Evolutionary conservation across 2,113 vertebrate species (phyloP).

Genomic region (Lota lota): DNA sequence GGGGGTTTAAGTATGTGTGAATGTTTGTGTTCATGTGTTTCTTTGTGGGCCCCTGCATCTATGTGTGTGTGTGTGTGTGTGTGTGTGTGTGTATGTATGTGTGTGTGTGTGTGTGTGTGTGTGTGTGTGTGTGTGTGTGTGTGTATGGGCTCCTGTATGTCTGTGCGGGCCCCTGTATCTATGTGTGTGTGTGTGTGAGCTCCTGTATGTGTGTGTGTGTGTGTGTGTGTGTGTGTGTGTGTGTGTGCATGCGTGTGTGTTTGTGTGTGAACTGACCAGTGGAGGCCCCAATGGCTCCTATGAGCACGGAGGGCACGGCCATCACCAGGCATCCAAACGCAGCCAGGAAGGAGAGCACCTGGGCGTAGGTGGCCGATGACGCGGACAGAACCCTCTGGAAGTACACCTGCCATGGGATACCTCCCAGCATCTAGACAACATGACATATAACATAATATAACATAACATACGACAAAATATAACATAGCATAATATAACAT

Average conservation of each 20-base stretch:
- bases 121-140: background rate
- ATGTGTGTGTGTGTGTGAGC: constrained; percentile 4
- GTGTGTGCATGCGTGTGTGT: background rate
- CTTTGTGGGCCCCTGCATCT: background rate
- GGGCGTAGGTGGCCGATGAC: constrained; percentile 96
- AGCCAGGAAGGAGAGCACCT: constrained; percentile 94
- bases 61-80: constrained; percentile 7
- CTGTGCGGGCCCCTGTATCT: background rate
- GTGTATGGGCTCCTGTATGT: background rate
- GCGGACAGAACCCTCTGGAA: constrained; percentile 96
- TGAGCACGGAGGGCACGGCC: constrained; percentile 91
- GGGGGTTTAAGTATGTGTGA: background rate
- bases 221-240: constrained; percentile 4
- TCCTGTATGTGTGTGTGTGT: background rate
- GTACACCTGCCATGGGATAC: constrained; percentile 98
- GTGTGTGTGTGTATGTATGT: background rate
- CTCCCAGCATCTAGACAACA: constrained; percentile 88
- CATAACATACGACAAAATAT: background rate
- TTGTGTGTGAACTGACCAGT: constrained; percentile 78
- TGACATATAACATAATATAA: constrained; percentile 29
- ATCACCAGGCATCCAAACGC: constrained; percentile 95
- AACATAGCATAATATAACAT: too few relatives aligned
- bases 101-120: constrained; percentile 1
- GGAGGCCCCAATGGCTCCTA: constrained; percentile 94
- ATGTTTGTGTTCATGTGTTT: constrained; percentile 2